phyloP scores from a whole-genome alignment of 2,113 vertebrate species.

The Pseudorasbora parva region DNA sequence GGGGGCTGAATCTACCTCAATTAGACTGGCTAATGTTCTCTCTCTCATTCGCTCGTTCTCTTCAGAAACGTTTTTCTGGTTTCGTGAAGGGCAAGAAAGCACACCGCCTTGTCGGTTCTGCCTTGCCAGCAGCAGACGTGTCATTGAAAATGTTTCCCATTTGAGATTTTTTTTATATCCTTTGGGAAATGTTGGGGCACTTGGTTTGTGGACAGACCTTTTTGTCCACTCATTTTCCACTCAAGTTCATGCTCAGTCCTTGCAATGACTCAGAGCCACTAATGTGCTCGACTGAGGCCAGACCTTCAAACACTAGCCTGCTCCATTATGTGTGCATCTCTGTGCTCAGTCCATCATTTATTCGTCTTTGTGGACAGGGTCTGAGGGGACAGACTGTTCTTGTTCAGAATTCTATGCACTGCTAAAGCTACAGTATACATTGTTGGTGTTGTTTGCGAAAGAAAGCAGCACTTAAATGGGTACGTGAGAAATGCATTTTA shows the following conservation, averaged over 20 bases:
- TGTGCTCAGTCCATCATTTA: slow-evolving; percentile 14
- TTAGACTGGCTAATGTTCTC: slow-evolving; percentile 69
- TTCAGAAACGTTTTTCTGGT: slow-evolving; percentile 60
- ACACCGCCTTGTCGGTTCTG: background rate
- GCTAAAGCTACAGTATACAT: background rate
- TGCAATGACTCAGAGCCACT: slow-evolving; percentile 46
- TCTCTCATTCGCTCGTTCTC: slow-evolving; percentile 33
- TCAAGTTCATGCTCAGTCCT: background rate
- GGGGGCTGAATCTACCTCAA: slow-evolving; percentile 72
- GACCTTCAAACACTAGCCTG: slow-evolving; percentile 26
- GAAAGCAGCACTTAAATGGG: background rate
- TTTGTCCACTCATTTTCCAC: slow-evolving; percentile 30
- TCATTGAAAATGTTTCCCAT: slow-evolving; percentile 34
- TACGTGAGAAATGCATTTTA: background rate
- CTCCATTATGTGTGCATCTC: slow-evolving; percentile 16
- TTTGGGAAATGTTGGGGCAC: slow-evolving; percentile 17
- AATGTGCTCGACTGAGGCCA: slow-evolving; percentile 25
- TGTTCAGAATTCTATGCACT: slow-evolving; percentile 1
- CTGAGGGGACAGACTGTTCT: slow-evolving; percentile 18
- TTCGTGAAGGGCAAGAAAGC: slow-evolving; percentile 55
- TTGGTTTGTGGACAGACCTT: slow-evolving; percentile 12
- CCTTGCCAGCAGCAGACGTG: background rate
- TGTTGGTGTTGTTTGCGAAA: background rate
- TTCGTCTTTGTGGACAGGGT: slow-evolving; percentile 11
- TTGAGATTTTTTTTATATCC: slow-evolving; percentile 5